Evolutionary conservation across 2,113 vertebrate genomes (phyloP).

Genomic region (Balaeniceps rex): DNA sequence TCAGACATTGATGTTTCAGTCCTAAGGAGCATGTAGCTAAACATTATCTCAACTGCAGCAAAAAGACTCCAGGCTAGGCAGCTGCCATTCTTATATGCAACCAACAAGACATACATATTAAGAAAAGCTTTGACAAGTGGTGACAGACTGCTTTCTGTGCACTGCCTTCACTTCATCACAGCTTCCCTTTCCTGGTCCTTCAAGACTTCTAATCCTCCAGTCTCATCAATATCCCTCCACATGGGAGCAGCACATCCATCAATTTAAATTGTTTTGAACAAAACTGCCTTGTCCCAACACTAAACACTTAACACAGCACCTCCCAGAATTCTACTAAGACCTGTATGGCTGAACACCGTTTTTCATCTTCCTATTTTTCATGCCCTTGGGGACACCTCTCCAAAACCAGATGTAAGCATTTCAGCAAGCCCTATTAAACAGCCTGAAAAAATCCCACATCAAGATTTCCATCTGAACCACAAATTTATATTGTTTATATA

Average conservation of each 20-base stretch:
- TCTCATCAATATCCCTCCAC: neutral
- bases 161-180: neutral
- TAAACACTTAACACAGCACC: neutral
- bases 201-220: neutral
- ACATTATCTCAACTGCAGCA: neutral
- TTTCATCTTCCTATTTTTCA: neutral
- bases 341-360: neutral
- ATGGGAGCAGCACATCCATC: neutral
- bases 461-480: neutral
- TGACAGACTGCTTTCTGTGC: neutral
- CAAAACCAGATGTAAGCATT: neutral
- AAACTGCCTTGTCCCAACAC: neutral
- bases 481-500: neutral
- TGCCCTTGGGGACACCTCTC: neutral
- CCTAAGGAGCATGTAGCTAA: neutral
- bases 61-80: neutral
- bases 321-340: neutral
- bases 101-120: neutral
- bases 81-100: neutral
- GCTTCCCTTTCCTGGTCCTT: neutral
- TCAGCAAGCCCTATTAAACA: neutral
- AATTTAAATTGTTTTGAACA: neutral
- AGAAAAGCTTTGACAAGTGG: neutral
- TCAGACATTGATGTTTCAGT: neutral
- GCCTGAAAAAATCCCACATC: neutral